A percentile compares a stretch with the other conserved stretches of the same genome.
These are phyloP conservation scores for Tinamus guttatus DNA, from an alignment of 2,113 vertebrate genomes.

Conservation along the genomic window DNA sequence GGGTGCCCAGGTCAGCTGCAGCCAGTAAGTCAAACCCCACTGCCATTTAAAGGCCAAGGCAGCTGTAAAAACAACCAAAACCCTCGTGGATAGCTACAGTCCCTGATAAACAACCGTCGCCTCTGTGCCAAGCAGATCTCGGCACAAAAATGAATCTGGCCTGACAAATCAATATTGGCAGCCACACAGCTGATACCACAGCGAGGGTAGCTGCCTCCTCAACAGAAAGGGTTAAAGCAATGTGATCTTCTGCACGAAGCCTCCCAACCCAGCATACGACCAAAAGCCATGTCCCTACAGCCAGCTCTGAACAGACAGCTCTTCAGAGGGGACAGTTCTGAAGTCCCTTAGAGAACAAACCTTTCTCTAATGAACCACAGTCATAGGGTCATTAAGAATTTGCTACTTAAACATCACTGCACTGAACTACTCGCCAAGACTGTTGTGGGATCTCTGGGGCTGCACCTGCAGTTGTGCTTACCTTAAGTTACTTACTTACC, in stretches of 20 bases:
- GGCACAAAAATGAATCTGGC: background rate
- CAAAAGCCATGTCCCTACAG: background rate
- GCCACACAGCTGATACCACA: accelerated
- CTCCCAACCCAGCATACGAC: accelerated
- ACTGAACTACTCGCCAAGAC: background rate
- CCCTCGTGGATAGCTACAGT: background rate
- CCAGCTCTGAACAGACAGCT: background rate
- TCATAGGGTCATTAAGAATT: background rate
- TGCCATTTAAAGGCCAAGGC: background rate
- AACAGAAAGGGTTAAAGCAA: background rate
- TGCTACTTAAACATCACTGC: background rate
- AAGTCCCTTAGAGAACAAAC: background rate
- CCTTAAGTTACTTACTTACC: background rate
- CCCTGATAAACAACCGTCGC: background rate
- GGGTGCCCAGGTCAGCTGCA: background rate
- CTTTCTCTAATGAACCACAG: background rate
- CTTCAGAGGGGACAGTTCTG: background rate
- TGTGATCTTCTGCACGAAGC: background rate
- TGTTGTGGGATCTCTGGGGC: background rate
- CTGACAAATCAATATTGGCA: background rate
- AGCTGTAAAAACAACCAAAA: background rate
- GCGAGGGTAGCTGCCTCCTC: accelerated
- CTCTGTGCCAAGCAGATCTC: background rate
- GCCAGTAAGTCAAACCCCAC: background rate
- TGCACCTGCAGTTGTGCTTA: background rate